These are phyloP conservation scores for Cryptoprocta ferox DNA, from an alignment of 2,797 vertebrate species.

Conservation along the genomic window DNA sequence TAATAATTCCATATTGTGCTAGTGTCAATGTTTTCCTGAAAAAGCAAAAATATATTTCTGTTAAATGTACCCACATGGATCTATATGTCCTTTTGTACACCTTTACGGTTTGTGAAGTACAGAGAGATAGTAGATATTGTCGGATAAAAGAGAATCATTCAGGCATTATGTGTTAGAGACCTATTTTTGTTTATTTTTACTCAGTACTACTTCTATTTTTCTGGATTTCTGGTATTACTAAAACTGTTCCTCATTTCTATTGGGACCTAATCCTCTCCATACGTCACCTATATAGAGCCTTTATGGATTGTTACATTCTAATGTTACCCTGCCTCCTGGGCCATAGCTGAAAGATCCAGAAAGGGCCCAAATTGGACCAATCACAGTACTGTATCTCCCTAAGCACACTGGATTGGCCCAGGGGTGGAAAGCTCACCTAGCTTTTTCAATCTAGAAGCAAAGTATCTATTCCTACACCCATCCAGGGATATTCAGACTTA, in stretches of 20 bases:
- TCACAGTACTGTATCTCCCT: background rate
- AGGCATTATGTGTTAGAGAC: background rate
- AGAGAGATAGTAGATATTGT: background rate
- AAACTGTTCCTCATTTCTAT: background rate
- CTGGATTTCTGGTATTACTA: background rate
- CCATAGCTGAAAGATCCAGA: background rate
- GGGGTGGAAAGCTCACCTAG: background rate
- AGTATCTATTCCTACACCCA: background rate
- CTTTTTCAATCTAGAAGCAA: background rate
- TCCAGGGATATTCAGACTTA: background rate
- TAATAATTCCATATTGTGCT: slow-evolving; percentile 6
- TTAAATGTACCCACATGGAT: background rate
- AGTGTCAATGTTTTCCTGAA: background rate
- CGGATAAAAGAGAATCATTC: background rate
- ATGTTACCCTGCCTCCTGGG: background rate
- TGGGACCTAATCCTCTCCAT: background rate
- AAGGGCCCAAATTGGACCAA: background rate
- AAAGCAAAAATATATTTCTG: background rate
- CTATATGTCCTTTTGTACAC: background rate
- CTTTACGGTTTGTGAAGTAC: background rate
- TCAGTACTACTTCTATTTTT: background rate
- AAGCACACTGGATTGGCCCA: background rate
- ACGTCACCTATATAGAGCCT: background rate
- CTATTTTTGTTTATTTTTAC: background rate
- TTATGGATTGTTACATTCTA: background rate